Evolutionary conservation across 2,113 vertebrate species (phyloP).

Genomic region (Mirza zaza): DNA sequence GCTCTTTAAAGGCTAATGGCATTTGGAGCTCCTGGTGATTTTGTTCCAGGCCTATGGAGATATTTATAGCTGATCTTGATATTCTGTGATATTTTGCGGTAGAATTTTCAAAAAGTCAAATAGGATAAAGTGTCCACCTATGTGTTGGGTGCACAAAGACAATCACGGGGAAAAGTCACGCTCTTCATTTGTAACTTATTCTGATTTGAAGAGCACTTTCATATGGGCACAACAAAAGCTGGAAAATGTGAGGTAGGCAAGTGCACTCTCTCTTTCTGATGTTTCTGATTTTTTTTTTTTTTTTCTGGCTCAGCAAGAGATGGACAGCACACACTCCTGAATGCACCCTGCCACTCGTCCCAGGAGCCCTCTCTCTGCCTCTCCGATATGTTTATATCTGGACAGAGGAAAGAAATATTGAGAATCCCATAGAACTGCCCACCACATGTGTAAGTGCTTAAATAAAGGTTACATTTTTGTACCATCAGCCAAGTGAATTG

Average conservation of each 20-base stretch:
- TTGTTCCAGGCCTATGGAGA: background rate
- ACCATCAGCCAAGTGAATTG: background rate
- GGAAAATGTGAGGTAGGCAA: background rate
- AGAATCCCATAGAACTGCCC: background rate
- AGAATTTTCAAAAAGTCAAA: constrained; percentile 19
- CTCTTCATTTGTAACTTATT: background rate
- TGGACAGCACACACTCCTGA: background rate
- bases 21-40: background rate
- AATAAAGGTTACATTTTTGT: background rate
- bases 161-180: background rate
- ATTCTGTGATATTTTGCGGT: background rate
- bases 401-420: background rate
- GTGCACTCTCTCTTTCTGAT: background rate
- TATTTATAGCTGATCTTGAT: constrained; percentile 43
- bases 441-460: background rate
- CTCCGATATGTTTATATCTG: background rate
- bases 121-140: background rate
- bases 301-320: background rate
- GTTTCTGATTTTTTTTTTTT: constrained; percentile 1
- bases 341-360: background rate
- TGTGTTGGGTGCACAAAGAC: background rate
- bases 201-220: constrained; percentile 30
- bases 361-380: background rate
- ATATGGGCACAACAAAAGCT: background rate
- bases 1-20: background rate